phyloP scores from a whole-genome alignment of 64 coral and sea anemone species.

The Pachyseris speciosa region DNA sequence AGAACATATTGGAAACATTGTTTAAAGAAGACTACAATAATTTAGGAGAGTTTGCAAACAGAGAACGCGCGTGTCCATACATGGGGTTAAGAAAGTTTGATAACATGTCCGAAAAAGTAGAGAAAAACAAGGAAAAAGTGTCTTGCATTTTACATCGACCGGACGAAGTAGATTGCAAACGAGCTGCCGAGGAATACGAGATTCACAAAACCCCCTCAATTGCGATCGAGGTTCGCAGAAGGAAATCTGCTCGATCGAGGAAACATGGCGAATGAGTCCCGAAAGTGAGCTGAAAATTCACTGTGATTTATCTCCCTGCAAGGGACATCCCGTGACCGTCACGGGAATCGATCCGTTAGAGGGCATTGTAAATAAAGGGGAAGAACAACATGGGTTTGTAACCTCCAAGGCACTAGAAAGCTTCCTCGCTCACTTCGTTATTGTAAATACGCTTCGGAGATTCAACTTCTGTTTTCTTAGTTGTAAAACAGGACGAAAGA shows the following conservation, averaged over 20 bases:
- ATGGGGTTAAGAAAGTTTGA: conserved; percentile 5
- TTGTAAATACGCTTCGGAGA: not conserved
- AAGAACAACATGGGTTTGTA: not conserved
- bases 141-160: conserved; percentile 15
- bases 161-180: conserved; percentile 34
- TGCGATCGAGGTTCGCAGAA: not conserved
- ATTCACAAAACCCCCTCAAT: conserved; percentile 2
- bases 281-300: conserved; percentile 36
- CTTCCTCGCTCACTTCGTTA: not conserved
- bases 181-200: conserved; percentile 36
- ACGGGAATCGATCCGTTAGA: conserved; percentile 39
- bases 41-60: not conserved
- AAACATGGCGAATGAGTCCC: conserved; percentile 32
- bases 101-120: not conserved
- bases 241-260: conserved; percentile 21
- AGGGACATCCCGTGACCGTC: conserved; percentile 21
- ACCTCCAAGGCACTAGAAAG: not conserved
- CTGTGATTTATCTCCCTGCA: conserved; percentile 36
- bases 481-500: not conserved
- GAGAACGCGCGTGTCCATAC: not conserved
- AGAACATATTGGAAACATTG: not conserved
- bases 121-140: not conserved
- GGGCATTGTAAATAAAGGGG: conserved; percentile 26
- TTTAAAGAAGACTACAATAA: not conserved
- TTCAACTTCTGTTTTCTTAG: conserved; percentile 69